Base-by-base conservation (phyloP, 1,140 invertebrate genomes). In the Charaxes varanes region DNA sequence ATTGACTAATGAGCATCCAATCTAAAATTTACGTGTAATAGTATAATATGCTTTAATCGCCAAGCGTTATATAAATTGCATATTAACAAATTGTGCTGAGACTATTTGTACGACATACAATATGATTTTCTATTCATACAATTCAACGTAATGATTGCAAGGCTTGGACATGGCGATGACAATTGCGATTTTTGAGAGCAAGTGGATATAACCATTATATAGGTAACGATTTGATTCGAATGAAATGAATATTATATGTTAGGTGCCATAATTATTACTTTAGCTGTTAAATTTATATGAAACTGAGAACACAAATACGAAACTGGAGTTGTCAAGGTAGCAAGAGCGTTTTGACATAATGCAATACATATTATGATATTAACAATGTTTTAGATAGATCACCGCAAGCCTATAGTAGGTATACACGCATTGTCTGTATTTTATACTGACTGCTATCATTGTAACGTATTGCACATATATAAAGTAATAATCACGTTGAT, bases 401-500 rank as follows among this genome's bases (percentile, higher is more conserved):
- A 24, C 41, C 41, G 43, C 35, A 45, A 45, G 43, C 43, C 17
- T 33, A 45, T 34, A 30, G 33, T 15, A 19, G n/a, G n/a, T 28
- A 31, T 33, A 40, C 31, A 46, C 31, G 27, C 22, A 41, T 41
- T 41, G 44, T 37, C 65, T 46, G 65, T 68, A 72, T 79, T 62
- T 59, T 28, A 68, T 72, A 76, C 58, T 65, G 60, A 71, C 56
- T 38, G 41, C 45, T 30, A 45, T 51, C 30, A 52, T 35, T 42
- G 35, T 44, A 65, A 58, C 48, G 50, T 59, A 63, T 30, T 42
- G 58, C 41, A 53, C 52, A 56, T 60, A 69, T 56, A 53, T 70
- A 73, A 69, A 73, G 58, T 62, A 70, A 74, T 65, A 70, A 76
- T 72, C 60, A 73, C 63, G 68, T 69, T 54, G 55, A 77, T 66